These are phyloP conservation scores for Vanessa atalanta DNA, from an alignment of 1,140 invertebrate species.

Conservation along the genomic window DNA sequence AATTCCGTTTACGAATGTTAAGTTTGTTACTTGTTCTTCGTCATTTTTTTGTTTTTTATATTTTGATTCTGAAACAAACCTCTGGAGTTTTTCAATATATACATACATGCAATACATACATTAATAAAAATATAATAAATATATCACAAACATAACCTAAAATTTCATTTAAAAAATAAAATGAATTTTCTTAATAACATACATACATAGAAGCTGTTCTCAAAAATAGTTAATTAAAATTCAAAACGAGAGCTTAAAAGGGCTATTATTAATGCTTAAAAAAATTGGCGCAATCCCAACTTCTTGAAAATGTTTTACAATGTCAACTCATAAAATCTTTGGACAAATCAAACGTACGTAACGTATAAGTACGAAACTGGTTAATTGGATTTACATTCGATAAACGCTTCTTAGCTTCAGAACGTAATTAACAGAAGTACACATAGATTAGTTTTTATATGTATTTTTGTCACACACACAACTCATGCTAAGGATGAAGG, in stretches of 20 bases:
- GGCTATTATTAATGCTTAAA: neutral
- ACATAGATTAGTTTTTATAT: too few relatives aligned
- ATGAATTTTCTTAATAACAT: neutral
- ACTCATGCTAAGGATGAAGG: too few relatives aligned
- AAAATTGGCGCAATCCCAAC: neutral
- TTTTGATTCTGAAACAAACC: slow-evolving; percentile 23
- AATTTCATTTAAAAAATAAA: too few relatives aligned
- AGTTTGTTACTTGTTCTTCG: slow-evolving; percentile 13
- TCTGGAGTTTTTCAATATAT: neutral
- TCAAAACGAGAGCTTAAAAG: neutral
- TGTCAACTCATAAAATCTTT: neutral
- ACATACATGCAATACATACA: too few relatives aligned
- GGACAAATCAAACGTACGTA: neutral
- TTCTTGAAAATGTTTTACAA: neutral
- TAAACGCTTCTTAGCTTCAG: too few relatives aligned
- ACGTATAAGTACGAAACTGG: neutral
- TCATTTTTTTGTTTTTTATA: slow-evolving; percentile 14
- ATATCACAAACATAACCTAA: neutral
- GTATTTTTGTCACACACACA: too few relatives aligned
- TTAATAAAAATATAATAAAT: neutral
- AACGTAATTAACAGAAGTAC: too few relatives aligned
- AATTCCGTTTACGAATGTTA: neutral
- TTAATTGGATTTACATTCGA: too few relatives aligned
- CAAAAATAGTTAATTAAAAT: neutral
- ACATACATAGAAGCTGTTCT: neutral